These are phyloP conservation scores for Tribolium castaneum DNA, from an alignment of 1,140 invertebrate genomes.

Conservation along the genomic window DNA sequence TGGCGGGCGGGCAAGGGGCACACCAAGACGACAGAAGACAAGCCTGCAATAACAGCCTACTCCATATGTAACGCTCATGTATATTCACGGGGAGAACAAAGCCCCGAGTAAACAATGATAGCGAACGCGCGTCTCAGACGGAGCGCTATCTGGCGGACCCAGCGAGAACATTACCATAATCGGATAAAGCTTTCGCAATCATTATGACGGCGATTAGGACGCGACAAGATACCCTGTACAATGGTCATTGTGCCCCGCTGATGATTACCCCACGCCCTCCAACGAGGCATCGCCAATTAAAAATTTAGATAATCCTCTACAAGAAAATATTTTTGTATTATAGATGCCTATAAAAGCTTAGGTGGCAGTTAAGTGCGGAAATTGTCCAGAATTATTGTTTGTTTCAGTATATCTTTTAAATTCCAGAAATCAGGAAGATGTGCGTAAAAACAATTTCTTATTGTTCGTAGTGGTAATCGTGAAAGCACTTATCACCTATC, in stretches of 20 bases:
- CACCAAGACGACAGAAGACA: constrained; percentile 52
- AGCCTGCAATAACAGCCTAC: constrained; percentile 61
- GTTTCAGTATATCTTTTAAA: no score
- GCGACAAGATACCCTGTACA: constrained; percentile 48
- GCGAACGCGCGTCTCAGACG: constrained; percentile 46
- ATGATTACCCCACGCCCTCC: neutral
- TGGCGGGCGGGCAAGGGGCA: constrained; percentile 11
- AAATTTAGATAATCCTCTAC: neutral
- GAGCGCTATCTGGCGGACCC: constrained; percentile 49
- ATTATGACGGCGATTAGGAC: constrained; percentile 52
- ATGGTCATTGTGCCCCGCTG: constrained; percentile 46
- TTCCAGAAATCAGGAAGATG: no score
- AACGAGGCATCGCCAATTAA: neutral
- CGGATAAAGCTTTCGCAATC: constrained; percentile 54
- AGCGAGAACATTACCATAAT: constrained; percentile 55
- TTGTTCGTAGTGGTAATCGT: no score
- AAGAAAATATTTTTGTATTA: no score
- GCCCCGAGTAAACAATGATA: constrained; percentile 61
- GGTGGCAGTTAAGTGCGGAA: no score
- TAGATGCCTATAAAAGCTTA: no score
- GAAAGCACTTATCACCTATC: no score
- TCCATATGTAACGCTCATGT: constrained; percentile 65
- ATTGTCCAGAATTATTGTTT: no score
- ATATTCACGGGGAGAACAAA: constrained; percentile 62
- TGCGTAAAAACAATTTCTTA: no score